phyloP scores from a whole-genome alignment of 1,140 invertebrate species.

The Drosophila takahashii region DNA sequence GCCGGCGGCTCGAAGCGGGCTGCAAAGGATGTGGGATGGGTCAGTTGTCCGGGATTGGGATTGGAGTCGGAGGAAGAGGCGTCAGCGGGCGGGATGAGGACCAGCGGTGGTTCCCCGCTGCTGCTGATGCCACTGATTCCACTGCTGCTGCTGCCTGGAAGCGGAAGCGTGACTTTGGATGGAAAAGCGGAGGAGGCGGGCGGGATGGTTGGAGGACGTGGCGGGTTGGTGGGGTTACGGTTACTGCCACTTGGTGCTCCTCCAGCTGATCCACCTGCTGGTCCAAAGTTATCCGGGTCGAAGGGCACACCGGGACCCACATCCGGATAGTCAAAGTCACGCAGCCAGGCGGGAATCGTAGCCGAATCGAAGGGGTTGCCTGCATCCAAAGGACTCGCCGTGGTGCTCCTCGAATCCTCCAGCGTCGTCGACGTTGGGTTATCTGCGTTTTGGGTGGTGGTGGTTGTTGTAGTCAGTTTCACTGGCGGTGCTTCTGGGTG shows the following conservation, averaged over 20 bases:
- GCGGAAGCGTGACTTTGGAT: constrained; percentile 81
- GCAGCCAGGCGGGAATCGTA: constrained; percentile 75
- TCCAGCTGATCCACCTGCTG: not conserved
- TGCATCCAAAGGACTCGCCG: constrained; percentile 28
- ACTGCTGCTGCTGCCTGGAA: constrained; percentile 58
- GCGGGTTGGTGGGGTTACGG: constrained; percentile 22
- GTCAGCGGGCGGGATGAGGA: constrained; percentile 67
- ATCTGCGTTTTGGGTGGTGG: constrained; percentile 56
- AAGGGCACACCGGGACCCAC: constrained; percentile 80
- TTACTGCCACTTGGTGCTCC: not conserved
- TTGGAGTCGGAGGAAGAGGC: not conserved
- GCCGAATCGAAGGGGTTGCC: constrained; percentile 74
- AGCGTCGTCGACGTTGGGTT: not conserved
- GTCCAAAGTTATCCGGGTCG: constrained; percentile 63
- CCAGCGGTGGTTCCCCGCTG: constrained; percentile 61
- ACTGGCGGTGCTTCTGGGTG: constrained; percentile 24
- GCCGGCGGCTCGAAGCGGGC: constrained; percentile 63
- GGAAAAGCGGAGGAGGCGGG: constrained; percentile 71
- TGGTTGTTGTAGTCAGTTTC: constrained; percentile 52
- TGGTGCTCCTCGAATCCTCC: constrained; percentile 25
- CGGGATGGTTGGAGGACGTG: constrained; percentile 25
- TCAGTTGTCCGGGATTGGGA: constrained; percentile 6
- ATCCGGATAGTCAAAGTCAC: constrained; percentile 81
- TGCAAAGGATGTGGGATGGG: constrained; percentile 70
- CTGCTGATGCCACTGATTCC: constrained; percentile 20